Evolutionary conservation across 2,888 invertebrate species (phyloP).

Genomic region (Priocnemis perturbator): DNA sequence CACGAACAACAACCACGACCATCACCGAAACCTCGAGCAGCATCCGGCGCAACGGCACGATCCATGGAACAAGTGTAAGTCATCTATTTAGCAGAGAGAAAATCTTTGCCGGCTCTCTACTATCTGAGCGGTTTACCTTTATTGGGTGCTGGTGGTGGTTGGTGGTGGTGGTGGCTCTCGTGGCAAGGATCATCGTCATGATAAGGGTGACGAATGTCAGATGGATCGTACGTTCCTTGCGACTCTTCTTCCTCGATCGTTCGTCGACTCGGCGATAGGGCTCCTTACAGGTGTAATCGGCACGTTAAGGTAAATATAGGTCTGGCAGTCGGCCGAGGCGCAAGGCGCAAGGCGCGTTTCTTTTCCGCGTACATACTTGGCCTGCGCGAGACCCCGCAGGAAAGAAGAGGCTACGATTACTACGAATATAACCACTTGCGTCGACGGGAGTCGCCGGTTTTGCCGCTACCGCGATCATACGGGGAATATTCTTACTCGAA

Average conservation of each 20-base stretch:
- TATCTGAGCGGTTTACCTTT: conserved; percentile 21
- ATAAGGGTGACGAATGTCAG: conserved; percentile 18
- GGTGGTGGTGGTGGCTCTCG: conserved; percentile 29
- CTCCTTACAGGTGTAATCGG: conserved; percentile 65
- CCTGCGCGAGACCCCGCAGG: conserved; percentile 51
- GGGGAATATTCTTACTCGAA: conserved; percentile 39
- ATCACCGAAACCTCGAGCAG: conserved; percentile 70
- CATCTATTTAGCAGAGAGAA: conserved; percentile 13
- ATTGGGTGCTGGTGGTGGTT: conserved; percentile 42
- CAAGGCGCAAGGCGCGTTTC: conserved; percentile 60
- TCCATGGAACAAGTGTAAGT: conserved; percentile 73
- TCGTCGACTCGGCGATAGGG: conserved; percentile 19
- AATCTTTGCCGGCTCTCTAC: not conserved
- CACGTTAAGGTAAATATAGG: conserved; percentile 69
- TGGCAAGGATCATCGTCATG: conserved; percentile 41
- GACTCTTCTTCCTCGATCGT: not conserved
- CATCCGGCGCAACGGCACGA: conserved; percentile 63
- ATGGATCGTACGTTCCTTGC: not conserved
- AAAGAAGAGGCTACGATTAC: conserved; percentile 55
- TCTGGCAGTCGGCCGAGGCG: conserved; percentile 69
- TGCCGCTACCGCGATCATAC: conserved; percentile 29
- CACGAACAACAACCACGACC: conserved; percentile 72
- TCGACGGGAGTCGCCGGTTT: conserved; percentile 51
- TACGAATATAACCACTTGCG: conserved; percentile 53
- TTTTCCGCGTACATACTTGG: conserved; percentile 65